phyloP scores from a whole-genome alignment of 2,113 vertebrate genomes.

The Vireo altiloquus region DNA sequence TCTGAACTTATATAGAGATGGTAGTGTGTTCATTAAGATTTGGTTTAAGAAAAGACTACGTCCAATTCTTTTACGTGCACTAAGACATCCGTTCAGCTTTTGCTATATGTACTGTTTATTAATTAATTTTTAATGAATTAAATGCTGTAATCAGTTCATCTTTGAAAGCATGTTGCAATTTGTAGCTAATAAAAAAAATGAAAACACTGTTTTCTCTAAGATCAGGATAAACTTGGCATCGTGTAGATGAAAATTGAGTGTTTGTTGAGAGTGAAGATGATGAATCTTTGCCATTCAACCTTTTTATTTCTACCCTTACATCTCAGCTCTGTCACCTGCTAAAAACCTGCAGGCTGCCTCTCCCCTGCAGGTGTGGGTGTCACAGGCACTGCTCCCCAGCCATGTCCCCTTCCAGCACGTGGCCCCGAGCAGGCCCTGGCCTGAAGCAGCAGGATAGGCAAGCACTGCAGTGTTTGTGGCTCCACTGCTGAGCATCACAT shows the following conservation, averaged over 20 bases:
- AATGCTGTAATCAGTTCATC: neutral
- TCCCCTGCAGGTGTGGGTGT: too few species aligned
- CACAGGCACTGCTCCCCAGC: neutral
- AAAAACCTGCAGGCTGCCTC: neutral
- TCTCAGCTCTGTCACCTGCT: neutral
- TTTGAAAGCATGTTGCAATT: neutral
- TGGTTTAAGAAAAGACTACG: neutral
- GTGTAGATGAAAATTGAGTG: fast-evolving
- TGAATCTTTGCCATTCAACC: neutral
- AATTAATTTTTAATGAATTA: neutral
- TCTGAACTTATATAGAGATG: neutral
- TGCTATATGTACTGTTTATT: neutral
- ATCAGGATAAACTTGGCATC: neutral
- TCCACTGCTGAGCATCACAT: neutral
- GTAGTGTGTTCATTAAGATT: neutral
- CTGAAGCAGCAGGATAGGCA: neutral
- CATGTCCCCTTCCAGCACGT: fast-evolving
- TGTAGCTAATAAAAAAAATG: neutral
- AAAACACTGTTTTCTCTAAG: neutral
- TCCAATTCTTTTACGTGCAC: neutral
- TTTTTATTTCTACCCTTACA: neutral
- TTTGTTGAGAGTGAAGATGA: neutral
- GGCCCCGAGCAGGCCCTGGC: too few species aligned
- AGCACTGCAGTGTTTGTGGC: fast-evolving
- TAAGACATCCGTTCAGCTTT: neutral